Percentiles rank a stretch among this genome's conserved stretches.
Conservation (phyloP, 2,113 vertebrate genomes). For the Tretioscincus oriximinensis region DNA sequence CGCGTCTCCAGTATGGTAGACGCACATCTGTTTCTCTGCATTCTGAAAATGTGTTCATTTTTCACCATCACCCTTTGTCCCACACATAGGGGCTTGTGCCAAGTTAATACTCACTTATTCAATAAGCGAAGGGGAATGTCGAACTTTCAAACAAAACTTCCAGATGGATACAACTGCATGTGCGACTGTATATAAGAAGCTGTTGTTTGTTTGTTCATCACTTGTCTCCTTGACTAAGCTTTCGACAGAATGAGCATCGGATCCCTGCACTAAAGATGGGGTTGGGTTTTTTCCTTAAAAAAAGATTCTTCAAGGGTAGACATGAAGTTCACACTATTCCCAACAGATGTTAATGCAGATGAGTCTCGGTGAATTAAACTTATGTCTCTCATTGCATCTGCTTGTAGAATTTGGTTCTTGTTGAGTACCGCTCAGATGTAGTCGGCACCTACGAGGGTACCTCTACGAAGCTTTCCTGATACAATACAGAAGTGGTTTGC, state of each 20-base stretch:
- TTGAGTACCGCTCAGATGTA: no score
- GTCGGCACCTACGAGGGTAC: no score
- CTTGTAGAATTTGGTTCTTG: not conserved
- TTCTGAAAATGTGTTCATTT: conserved; percentile 68
- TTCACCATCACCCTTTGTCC: conserved; percentile 71
- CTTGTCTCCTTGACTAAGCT: not conserved
- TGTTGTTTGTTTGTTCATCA: no score
- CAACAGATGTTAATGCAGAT: no score
- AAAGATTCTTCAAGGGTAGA: no score
- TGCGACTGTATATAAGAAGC: no score
- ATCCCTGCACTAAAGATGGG: not conserved
- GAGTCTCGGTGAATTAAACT: no score
- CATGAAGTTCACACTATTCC: not conserved
- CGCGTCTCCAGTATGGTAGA: conserved; percentile 26
- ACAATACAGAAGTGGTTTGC: no score
- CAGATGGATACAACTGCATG: conserved; percentile 39
- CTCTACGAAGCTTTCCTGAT: no score
- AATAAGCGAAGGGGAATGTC: conserved; percentile 67
- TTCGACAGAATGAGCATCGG: not conserved
- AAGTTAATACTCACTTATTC: conserved; percentile 66
- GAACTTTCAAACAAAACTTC: conserved; percentile 60
- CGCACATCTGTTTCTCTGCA: conserved; percentile 74
- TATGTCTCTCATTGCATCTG: not conserved
- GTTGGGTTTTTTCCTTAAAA: not conserved
- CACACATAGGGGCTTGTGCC: conserved; percentile 50